phyloP scores from a whole-genome alignment of 1,140 invertebrate genomes.

The Megathymus violae region DNA sequence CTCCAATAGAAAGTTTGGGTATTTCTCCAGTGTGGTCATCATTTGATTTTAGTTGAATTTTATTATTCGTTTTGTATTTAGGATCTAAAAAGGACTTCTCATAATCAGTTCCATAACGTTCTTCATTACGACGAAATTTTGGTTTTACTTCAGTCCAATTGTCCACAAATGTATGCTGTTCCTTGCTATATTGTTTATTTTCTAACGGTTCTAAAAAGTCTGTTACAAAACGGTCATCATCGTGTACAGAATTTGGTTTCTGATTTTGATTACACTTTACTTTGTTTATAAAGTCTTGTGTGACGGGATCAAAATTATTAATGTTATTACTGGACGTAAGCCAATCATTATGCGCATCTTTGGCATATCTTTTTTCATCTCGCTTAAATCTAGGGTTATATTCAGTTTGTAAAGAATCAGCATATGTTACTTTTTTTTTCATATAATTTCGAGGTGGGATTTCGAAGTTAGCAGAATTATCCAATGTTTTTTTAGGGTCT shows the following conservation, averaged over 20 bases:
- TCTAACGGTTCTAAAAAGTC: neutral
- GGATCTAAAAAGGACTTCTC: neutral
- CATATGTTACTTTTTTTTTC: slow-evolving; percentile 34
- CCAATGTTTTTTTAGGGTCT: slow-evolving; percentile 9
- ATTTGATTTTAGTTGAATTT: neutral
- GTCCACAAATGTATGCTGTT: neutral
- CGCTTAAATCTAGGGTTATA: slow-evolving; percentile 16
- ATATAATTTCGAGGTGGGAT: neutral
- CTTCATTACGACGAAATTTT: neutral
- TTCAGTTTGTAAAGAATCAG: slow-evolving; percentile 22
- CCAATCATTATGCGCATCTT: neutral
- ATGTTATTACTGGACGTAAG: neutral
- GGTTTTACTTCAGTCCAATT: slow-evolving; percentile 9
- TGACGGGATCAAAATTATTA: neutral
- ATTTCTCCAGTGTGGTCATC: neutral
- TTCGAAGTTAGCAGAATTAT: neutral
- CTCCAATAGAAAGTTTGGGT: slow-evolving; percentile 1
- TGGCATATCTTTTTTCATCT: neutral
- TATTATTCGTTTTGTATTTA: neutral
- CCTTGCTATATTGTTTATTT: neutral
- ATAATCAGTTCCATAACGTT: slow-evolving; percentile 9
- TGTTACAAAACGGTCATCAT: neutral
- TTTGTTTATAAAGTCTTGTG: neutral
- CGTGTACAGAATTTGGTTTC: neutral
- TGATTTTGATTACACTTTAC: neutral